Evolutionary conservation across 2,113 vertebrate genomes (phyloP).

Genomic region (Bagarius yarrelli): DNA sequence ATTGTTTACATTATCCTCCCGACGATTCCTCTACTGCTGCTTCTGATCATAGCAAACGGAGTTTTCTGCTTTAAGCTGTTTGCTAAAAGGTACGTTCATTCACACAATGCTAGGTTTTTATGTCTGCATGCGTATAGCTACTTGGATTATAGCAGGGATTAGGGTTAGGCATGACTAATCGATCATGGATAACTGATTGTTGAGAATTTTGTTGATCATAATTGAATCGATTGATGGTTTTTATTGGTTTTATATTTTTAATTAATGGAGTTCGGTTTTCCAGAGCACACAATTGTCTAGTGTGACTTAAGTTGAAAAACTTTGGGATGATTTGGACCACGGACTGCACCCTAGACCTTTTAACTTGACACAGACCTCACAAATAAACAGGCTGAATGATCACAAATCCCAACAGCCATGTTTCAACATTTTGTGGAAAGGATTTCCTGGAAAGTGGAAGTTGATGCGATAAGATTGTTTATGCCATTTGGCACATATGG

Average conservation of each 20-base stretch:
- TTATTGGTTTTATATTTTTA: no score
- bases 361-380: background rate
- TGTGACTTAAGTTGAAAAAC: no score
- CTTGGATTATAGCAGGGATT: no score
- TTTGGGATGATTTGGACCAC: background rate
- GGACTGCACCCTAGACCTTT: background rate
- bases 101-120: background rate
- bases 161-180: no score
- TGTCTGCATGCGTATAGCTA: no score
- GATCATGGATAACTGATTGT: no score
- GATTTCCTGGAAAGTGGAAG: background rate
- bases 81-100: constrained; percentile 68
- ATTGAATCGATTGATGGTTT: no score
- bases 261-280: no score
- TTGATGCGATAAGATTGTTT: background rate
- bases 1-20: constrained; percentile 83
- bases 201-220: no score
- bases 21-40: constrained; percentile 78
- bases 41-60: constrained; percentile 71
- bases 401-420: background rate
- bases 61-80: constrained; percentile 82
- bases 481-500: background rate
- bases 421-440: background rate
- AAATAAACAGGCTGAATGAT: background rate
- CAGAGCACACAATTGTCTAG: no score